Evolutionary conservation across 2,797 vertebrate genomes (phyloP).

Genomic region (Xenopus petersii): DNA sequence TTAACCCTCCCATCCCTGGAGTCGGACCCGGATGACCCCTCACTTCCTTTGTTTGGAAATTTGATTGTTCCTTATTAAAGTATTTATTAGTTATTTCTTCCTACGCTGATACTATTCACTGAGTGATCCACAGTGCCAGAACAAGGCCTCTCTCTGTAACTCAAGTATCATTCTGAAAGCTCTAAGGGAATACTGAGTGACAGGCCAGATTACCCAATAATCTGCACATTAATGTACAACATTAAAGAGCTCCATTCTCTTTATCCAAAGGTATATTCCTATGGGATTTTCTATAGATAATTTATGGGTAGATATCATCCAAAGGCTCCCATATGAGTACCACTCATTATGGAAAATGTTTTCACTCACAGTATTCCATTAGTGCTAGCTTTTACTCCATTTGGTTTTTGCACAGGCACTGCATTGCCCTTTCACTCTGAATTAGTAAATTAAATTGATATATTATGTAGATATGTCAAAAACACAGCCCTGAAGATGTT

Average conservation of each 20-base stretch:
- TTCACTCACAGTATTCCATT: too few species aligned
- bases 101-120: neutral
- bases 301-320: too few species aligned
- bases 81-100: conserved; percentile 1
- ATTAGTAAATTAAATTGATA: too few species aligned
- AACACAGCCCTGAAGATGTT: too few species aligned
- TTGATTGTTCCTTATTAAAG: conserved; percentile 6
- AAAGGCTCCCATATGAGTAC: too few species aligned
- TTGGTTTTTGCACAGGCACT: too few species aligned
- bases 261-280: neutral
- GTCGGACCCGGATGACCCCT: neutral
- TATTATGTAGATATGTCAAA: too few species aligned
- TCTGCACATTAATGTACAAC: too few species aligned
- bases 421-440: too few species aligned
- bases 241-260: neutral
- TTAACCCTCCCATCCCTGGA: neutral
- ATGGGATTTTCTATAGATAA: neutral
- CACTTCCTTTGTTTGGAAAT: conserved; percentile 3
- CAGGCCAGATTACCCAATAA: conserved; percentile 10
- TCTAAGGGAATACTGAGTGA: conserved; percentile 11
- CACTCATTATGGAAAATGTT: too few species aligned
- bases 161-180: neutral
- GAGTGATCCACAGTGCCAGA: neutral
- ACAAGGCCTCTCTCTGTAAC: neutral
- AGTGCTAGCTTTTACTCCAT: too few species aligned